Evolutionary conservation across 1,140 invertebrate species (phyloP).

Genomic region (Artemia franciscana): DNA sequence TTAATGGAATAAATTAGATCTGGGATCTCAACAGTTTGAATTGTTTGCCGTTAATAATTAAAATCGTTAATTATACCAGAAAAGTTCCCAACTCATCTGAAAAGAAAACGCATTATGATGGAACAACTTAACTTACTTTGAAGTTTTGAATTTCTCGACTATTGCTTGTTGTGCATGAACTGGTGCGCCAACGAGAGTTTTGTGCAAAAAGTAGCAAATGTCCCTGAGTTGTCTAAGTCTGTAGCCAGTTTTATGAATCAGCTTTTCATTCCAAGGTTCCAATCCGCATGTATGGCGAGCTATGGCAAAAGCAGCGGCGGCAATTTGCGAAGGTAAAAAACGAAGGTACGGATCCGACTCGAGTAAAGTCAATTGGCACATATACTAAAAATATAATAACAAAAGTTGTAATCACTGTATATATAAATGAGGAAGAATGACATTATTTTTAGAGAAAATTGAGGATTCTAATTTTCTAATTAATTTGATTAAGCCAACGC

Average conservation of each 20-base stretch:
- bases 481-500: too few relatives aligned
- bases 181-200: constrained; percentile 37
- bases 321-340: constrained; percentile 59
- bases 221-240: constrained; percentile 35
- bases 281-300: constrained; percentile 40
- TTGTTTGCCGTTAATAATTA: too few relatives aligned
- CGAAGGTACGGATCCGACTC: constrained; percentile 62
- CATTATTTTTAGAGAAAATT: background rate
- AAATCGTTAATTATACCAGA: too few relatives aligned
- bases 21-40: too few relatives aligned
- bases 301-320: constrained; percentile 52
- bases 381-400: constrained; percentile 34
- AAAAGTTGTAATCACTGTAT: constrained; percentile 6
- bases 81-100: too few relatives aligned
- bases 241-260: constrained; percentile 41
- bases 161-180: constrained; percentile 51
- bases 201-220: constrained; percentile 38
- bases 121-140: constrained; percentile 31
- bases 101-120: too few relatives aligned
- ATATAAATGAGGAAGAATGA: background rate
- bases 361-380: constrained; percentile 59
- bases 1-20: too few relatives aligned
- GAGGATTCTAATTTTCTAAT: too few relatives aligned
- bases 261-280: constrained; percentile 35
- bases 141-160: constrained; percentile 52